These are phyloP conservation scores for Sebastolobus altivelis DNA, from an alignment of 2,797 vertebrate species.

Conservation along the genomic window DNA sequence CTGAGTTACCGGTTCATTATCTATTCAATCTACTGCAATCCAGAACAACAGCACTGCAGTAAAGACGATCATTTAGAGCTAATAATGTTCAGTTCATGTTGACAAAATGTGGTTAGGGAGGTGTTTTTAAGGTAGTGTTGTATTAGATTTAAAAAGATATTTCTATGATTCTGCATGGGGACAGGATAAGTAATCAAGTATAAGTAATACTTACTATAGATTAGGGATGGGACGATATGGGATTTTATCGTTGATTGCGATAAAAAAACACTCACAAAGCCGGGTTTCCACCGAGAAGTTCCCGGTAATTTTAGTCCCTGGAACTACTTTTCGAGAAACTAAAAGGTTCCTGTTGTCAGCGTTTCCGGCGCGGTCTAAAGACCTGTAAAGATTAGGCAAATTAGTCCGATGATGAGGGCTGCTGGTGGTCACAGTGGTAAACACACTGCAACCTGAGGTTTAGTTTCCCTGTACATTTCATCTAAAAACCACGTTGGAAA, in stretches of 20 bases:
- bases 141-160: neutral
- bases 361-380: no score
- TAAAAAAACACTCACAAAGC: neutral
- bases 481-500: no score
- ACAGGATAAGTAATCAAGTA: neutral
- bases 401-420: no score
- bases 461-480: no score
- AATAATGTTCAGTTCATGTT: neutral
- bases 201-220: neutral
- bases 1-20: neutral
- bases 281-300: no score
- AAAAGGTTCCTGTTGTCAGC: no score
- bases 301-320: no score
- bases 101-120: neutral
- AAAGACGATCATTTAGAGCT: neutral
- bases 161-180: neutral
- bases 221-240: neutral
- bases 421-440: no score
- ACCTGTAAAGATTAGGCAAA: no score
- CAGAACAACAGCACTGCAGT: neutral
- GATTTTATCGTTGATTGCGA: neutral
- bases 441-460: no score
- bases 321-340: no score
- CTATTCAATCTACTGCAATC: neutral
- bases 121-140: neutral